Conservation (phyloP, 2,888 invertebrate species). For the Papilio demoleus region DNA sequence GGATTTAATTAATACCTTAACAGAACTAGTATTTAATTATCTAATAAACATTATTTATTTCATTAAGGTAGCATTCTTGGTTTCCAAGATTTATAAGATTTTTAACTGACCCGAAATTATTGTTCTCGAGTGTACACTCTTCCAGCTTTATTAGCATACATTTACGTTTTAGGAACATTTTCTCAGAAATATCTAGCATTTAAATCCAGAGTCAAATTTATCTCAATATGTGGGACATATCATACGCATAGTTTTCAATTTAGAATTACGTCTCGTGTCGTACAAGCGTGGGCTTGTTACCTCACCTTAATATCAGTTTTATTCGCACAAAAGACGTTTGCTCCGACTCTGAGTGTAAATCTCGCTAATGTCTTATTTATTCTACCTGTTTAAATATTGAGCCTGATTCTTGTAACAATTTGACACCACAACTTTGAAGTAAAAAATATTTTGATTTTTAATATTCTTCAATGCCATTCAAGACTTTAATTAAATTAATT, state of each 20-base stretch:
- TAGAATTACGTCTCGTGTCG: conserved; percentile 8
- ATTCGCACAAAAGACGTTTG: conserved; percentile 29
- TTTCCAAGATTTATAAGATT: too few relatives aligned
- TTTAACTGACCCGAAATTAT: too few relatives aligned
- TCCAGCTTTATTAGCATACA: too few relatives aligned
- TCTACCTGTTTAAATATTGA: neutral
- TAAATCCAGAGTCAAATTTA: too few relatives aligned
- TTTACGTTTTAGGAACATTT: too few relatives aligned
- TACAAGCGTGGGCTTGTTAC: conserved; percentile 25
- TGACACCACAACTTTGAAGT: neutral
- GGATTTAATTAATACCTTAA: too few relatives aligned
- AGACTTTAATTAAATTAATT: neutral
- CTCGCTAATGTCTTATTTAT: conserved; percentile 31
- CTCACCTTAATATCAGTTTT: conserved; percentile 33
- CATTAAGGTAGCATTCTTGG: too few relatives aligned
- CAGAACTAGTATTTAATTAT: too few relatives aligned
- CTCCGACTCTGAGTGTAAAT: conserved; percentile 12
- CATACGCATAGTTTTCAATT: neutral
- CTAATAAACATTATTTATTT: too few relatives aligned
- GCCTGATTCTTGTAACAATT: neutral
- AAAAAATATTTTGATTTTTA: neutral
- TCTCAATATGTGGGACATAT: too few relatives aligned
- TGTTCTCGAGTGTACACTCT: too few relatives aligned
- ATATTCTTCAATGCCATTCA: neutral
- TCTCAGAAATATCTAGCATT: too few relatives aligned